phyloP scores from a whole-genome alignment of 2,797 vertebrate species.

The Menidia menidia region DNA sequence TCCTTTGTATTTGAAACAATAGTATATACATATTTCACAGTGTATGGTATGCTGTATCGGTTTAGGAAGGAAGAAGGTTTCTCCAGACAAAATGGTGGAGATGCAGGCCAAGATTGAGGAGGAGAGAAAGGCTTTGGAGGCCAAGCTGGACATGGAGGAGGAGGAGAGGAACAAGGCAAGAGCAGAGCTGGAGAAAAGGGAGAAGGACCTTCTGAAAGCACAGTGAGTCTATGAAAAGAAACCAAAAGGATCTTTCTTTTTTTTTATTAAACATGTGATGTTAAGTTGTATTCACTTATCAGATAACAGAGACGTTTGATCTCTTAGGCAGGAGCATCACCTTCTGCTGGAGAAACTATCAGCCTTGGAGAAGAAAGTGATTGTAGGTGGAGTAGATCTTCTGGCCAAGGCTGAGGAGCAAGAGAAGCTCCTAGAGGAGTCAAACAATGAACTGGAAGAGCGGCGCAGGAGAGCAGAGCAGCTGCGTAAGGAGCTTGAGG shows the following conservation, averaged over 20 bases:
- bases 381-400: constrained; percentile 97
- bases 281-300: background rate
- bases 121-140: constrained; percentile 95
- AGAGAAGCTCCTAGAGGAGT: constrained; percentile 96
- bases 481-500: constrained; percentile 94
- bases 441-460: constrained; percentile 97
- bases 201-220: constrained; percentile 97
- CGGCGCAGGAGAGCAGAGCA: constrained; percentile 93
- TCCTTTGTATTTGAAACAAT: constrained; percentile 9
- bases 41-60: constrained; percentile 19
- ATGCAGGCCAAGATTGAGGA: constrained; percentile 99
- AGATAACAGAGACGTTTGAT: constrained; percentile 8
- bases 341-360: constrained; percentile 93
- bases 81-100: constrained; percentile 97
- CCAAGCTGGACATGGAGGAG: constrained; percentile 99
- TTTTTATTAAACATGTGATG: no score
- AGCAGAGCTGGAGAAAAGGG: constrained; percentile 95
- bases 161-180: constrained; percentile 98
- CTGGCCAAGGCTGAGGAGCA: constrained; percentile 98
- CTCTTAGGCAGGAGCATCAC: constrained; percentile 93
- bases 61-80: constrained; percentile 96
- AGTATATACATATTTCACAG: background rate
- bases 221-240: constrained; percentile 86
- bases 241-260: background rate
- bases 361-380: constrained; percentile 96